Evolutionary conservation across 2,113 vertebrate genomes (phyloP), one percentile per base, ranked within the genome.

Genomic region (Procavia capensis): DNA sequence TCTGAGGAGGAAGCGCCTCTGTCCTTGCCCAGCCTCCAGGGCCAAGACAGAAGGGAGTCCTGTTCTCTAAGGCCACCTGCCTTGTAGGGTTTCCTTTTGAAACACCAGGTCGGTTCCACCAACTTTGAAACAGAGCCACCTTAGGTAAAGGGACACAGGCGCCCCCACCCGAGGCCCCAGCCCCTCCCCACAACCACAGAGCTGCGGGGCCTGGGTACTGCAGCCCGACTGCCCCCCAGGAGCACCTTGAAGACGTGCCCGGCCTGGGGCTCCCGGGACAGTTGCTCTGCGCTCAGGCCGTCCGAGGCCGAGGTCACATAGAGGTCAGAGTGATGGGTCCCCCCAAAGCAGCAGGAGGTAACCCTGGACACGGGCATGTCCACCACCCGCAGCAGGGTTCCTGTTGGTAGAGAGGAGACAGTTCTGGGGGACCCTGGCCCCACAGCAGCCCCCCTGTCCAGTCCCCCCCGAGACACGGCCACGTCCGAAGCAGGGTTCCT

Each of bases 331-430:
- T 99, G 99, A 91, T 99, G 98, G 50, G 98, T 98, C 43, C 99
- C 99, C 34, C 99, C 99, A 0, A 99, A 99, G 95, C 99, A 99
- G 95, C 99, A 99, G 1, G 99, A 99, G 1, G 99, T 99, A 72
- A 98, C 99, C 90, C 99, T 99, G 0, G 91, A 97, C 10, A 98
- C 98, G 0, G 99, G 99, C 41, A 99, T 94, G 88, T 88, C 98
- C 66, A 99, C 98, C 0, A 99, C 99, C 91, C 98, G 98, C 59
- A 99, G 97, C 54, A 98, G 96, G 85, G 98, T 98, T 85, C 99
- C 99, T 99, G 25, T 5, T 72, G 76, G 80, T 93, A 4, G 22
- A n/a, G 9, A 6, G 9, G 7, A 8, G n/a, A 27, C 41, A 11
- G 27, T 27, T 43, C 29, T 19, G 4, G 50, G 45, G 39, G 19